These are phyloP conservation scores for Leucania comma DNA, from an alignment of 2,888 invertebrate genomes.

Conservation along the genomic window DNA sequence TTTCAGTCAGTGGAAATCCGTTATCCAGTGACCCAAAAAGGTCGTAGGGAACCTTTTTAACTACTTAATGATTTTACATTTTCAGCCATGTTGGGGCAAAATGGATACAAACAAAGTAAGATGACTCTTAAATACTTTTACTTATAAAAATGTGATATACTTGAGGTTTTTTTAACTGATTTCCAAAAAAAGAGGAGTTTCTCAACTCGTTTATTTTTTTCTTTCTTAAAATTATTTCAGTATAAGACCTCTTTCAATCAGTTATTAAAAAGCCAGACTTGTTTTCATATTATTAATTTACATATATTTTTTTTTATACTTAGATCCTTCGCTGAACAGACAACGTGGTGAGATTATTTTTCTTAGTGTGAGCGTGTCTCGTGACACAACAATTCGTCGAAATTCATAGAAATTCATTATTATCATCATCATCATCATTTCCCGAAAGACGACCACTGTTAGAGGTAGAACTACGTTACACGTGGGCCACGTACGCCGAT, in stretches of 20 bases:
- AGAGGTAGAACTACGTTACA: no score
- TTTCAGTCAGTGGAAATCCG: no score
- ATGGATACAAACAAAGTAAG: constrained; percentile 1
- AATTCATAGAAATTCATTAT: not conserved
- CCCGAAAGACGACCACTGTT: no score
- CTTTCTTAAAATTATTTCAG: not conserved
- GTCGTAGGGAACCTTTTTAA: no score
- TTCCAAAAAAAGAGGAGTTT: no score
- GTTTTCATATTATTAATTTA: no score
- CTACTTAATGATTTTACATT: not conserved
- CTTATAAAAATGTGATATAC: no score
- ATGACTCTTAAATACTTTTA: not conserved
- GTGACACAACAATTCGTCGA: not conserved
- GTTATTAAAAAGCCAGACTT: not conserved
- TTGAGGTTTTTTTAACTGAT: no score
- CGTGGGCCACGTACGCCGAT: no score
- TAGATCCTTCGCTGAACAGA: not conserved
- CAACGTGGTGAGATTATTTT: not conserved
- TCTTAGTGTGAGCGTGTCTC: not conserved
- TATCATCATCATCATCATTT: no score
- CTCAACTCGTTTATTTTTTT: no score
- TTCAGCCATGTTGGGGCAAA: not conserved
- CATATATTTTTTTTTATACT: not conserved
- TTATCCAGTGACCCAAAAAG: no score
- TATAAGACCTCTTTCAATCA: not conserved